phyloP scores from a whole-genome alignment of 2,113 vertebrate species.

The Lagopus muta region DNA sequence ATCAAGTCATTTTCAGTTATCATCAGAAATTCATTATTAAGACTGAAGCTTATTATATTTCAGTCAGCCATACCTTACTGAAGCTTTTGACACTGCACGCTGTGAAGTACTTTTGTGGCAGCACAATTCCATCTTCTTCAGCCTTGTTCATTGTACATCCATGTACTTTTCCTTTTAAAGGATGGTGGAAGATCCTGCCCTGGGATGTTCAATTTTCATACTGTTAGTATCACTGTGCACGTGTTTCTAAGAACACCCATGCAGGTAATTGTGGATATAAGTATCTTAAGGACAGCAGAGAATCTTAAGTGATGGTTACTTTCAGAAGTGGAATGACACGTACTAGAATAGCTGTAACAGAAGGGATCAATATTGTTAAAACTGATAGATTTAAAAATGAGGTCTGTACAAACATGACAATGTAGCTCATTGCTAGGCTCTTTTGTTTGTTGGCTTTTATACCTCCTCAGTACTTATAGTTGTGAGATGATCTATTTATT shows the following conservation, averaged over 20 bases:
- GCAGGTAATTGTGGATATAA: background rate
- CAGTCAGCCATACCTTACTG: background rate
- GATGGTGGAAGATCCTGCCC: background rate
- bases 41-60: conserved; percentile 38
- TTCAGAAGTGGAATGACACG: background rate
- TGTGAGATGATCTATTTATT: conserved; percentile 16
- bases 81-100: background rate
- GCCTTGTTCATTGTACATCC: background rate
- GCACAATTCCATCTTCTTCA: background rate
- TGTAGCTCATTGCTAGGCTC: background rate
- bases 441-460: conserved; percentile 28
- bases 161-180: background rate
- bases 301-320: background rate
- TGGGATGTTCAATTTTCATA: background rate
- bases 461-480: background rate
- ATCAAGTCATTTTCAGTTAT: conserved; percentile 63
- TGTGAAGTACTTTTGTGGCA: background rate
- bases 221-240: background rate
- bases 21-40: conserved; percentile 44
- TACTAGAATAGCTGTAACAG: background rate
- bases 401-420: background rate
- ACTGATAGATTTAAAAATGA: background rate
- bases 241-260: background rate
- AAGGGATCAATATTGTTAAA: background rate
- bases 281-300: background rate